Evolutionary conservation across 2,888 invertebrate species (phyloP), one percentile per base, ranked within the genome.

Genomic region (Cremastobaeus sp.): DNA sequence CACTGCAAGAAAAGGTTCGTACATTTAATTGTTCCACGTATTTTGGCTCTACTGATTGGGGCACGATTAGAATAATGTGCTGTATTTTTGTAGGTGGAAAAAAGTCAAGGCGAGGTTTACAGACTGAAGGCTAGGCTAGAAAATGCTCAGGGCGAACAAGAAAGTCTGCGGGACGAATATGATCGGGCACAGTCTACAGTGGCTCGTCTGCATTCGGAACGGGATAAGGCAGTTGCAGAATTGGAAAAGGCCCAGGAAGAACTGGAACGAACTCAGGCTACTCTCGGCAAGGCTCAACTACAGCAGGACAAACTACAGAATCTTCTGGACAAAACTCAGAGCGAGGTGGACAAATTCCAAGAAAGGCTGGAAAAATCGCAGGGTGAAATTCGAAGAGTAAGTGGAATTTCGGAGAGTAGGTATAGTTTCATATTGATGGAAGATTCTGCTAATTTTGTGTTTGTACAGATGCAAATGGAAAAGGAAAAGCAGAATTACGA

Each of bases 101-200:
- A 96, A 89, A 95, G 96, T 60, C 97, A 97, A 88, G 97, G 97
- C 73, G 97, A 97, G 88, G 96, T 97, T 30, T 97, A 97, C 85
- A 93, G 97, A 88, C 90, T 97, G 80, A 97, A 97, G 88, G 97
- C 97, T 34, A 94, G 96, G 85, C 90, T 97, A 83, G 97, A 97
- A 90, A 97, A 97, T 90, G 96, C 96, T 88, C 96, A 96, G 90
- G 95, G 95, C 70, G 97, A 97, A 89, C 96, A 96, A 85, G 96
- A 96, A 85, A 96, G 95, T 85, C 90, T 97, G 79, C 94, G 96
- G 76, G 96, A 97, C 86, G 97, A 97, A 88, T 93, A 96, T 86
- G 97, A 97, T 87, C 92, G 95, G 74, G 91, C 94, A 30, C 96
- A 96, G 88, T 91, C 94, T 30, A 92, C 94, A 52, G 92, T 96